A percentile compares a stretch with the other conserved stretches of the same genome.
These are phyloP conservation scores for Formicarius rufipectus DNA, from an alignment of 2,113 vertebrate species.

Conservation along the genomic window DNA sequence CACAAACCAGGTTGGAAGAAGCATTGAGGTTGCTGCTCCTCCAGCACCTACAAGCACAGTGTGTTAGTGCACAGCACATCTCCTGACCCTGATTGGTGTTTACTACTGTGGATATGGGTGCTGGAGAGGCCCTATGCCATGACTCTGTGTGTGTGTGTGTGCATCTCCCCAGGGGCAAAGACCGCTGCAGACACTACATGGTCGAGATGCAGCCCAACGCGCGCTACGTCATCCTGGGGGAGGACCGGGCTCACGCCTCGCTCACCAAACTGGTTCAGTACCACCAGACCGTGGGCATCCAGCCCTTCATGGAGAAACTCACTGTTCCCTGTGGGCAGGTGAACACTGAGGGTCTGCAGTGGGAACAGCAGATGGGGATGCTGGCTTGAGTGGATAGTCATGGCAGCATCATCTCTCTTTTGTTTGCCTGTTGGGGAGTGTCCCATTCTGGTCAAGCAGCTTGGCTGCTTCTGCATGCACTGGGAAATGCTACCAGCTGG, in stretches of 20 bases:
- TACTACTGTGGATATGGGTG: not conserved
- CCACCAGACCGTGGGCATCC: conserved; percentile 71
- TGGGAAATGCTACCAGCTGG: not conserved
- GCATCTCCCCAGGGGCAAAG: conserved; percentile 23
- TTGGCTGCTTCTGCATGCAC: not conserved
- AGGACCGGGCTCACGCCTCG: conserved; percentile 70
- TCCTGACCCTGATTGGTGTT: not conserved
- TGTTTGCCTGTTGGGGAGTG: accelerated
- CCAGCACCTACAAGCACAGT: not conserved
- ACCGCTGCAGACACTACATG: conserved; percentile 78
- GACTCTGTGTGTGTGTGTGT: not conserved
- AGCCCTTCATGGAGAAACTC: conserved; percentile 74
- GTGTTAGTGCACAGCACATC: accelerated
- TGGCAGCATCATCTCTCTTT: not conserved
- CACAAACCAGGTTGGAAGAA: not conserved
- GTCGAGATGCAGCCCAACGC: conserved; percentile 72
- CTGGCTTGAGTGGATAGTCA: not conserved
- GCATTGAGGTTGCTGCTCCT: not conserved
- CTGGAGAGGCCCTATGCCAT: not conserved
- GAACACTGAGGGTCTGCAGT: not conserved
- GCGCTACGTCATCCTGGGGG: conserved; percentile 77
- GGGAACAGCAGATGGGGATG: not conserved
- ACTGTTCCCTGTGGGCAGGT: conserved; percentile 74
- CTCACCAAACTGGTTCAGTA: conserved; percentile 66
- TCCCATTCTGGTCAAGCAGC: not conserved